These are phyloP conservation scores for Colius striatus DNA, from an alignment of 2,113 vertebrate species.

Conservation along the genomic window DNA sequence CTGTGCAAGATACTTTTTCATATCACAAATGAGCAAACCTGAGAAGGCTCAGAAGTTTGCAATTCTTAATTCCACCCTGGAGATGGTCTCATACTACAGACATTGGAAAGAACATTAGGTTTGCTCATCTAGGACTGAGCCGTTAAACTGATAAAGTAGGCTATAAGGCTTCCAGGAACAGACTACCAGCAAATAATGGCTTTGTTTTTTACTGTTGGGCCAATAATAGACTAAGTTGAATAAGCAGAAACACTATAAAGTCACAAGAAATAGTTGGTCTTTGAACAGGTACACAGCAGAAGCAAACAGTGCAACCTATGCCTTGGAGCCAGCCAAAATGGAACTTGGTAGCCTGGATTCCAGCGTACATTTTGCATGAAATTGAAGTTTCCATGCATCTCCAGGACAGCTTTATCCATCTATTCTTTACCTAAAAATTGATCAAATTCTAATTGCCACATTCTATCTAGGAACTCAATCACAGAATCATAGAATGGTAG, in stretches of 20 bases:
- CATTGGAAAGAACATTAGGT: rapidly evolving
- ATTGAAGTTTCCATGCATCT: neutral
- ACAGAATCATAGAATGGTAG: no score
- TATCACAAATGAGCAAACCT: neutral
- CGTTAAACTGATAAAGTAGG: neutral
- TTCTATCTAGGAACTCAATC: neutral
- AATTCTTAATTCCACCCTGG: neutral
- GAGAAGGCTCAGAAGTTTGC: neutral
- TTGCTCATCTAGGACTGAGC: neutral
- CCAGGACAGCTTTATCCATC: neutral
- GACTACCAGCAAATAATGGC: neutral
- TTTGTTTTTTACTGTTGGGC: neutral
- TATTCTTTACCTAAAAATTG: neutral
- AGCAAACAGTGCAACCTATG: neutral
- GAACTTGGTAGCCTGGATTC: neutral
- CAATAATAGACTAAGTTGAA: neutral
- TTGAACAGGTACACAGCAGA: neutral
- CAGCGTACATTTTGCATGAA: neutral
- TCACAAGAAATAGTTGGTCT: neutral
- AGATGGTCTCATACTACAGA: neutral
- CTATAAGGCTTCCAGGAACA: neutral
- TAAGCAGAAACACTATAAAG: neutral
- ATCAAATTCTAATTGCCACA: neutral
- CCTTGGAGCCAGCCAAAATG: rapidly evolving
- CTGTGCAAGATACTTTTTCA: neutral